Evolutionary conservation across 2,113 vertebrate genomes (phyloP), one percentile per base, ranked within the genome.

Genomic region (Odontesthes bonariensis): DNA sequence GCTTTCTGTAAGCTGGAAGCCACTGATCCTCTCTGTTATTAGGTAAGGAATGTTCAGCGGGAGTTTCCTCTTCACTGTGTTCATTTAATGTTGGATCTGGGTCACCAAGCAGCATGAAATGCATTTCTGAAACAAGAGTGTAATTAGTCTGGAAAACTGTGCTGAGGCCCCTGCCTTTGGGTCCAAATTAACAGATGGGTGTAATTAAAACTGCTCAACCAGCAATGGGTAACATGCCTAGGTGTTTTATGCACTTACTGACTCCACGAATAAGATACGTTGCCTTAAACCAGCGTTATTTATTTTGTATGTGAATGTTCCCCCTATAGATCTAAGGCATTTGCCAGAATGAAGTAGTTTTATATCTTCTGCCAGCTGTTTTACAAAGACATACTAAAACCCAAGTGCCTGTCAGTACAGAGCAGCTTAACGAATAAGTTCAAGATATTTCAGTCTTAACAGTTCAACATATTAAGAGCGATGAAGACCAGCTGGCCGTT

Each of bases 41-140:
- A 59, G 62, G 58, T 52, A 6, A 46, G 31, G 69, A 62, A 79
- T 47, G 63, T 69, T 67, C 65, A 38, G 71, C 55, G 38, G 57
- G 67, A 86, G 38, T 55, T 60, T 68, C 58, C 52, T 77, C 73
- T 64, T 66, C 46, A 61, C 66, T 63, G 42, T 70, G 65, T 80
- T 81, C 47, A 44, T 40, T 22, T 75, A 70, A 56, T 76, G 73
- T 74, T 11, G 66, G 88, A 94, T 91, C 73, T 92, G 81, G 92
- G 89, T 95, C 89, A 92, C 27, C 23, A 69, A 94, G 53, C 90
- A 92, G 89, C 88, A 66, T 78, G 85, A 87, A 82, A 77, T 79
- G 73, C 35, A 38, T 86, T 69, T 78, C 66, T 72, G 66, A 86
- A 81, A 81, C 75, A 13, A 65, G 40, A 8, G 27, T 58, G 84